These are phyloP conservation scores for Lomographa bimaculata DNA, from an alignment of 2,888 invertebrate species.

Conservation along the genomic window DNA sequence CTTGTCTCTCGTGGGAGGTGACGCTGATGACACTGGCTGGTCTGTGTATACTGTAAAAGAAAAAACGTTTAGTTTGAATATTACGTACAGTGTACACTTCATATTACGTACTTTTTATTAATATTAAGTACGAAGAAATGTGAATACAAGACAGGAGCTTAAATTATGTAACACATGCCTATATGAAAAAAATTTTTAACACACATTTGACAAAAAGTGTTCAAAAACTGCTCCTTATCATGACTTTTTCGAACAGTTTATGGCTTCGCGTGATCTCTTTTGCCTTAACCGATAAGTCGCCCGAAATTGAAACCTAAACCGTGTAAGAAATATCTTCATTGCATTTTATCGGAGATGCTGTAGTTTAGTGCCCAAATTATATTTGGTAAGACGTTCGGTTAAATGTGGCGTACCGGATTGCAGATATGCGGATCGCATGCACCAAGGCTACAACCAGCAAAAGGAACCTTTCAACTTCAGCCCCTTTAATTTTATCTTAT, in stretches of 20 bases:
- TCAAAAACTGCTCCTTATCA: too few relatives aligned
- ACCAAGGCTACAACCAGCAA: slow-evolving; percentile 50
- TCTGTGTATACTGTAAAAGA: slow-evolving; percentile 83
- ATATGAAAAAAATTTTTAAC: too few relatives aligned
- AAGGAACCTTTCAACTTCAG: slow-evolving; percentile 31
- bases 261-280: too few relatives aligned
- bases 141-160: too few relatives aligned
- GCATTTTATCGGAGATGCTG: not conserved
- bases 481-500: slow-evolving; percentile 44
- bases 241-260: too few relatives aligned
- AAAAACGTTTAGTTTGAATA: too few relatives aligned
- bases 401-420: slow-evolving; percentile 16
- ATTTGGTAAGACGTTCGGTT: slow-evolving; percentile 3
- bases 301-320: slow-evolving; percentile 12
- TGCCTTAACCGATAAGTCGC: too few relatives aligned
- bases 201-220: too few relatives aligned
- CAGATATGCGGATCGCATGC: slow-evolving; percentile 49
- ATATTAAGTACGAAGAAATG: too few relatives aligned
- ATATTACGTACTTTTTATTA: too few relatives aligned
- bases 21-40: slow-evolving; percentile 89
- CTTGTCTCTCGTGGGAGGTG: slow-evolving; percentile 91
- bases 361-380: slow-evolving; percentile 13
- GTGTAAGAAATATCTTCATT: slow-evolving; percentile 1
- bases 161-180: too few relatives aligned
- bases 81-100: too few relatives aligned